phyloP scores from a whole-genome alignment of 30 jellyfish, hydroid and myxozoan genomes.

The Catostylus mosaicus region DNA sequence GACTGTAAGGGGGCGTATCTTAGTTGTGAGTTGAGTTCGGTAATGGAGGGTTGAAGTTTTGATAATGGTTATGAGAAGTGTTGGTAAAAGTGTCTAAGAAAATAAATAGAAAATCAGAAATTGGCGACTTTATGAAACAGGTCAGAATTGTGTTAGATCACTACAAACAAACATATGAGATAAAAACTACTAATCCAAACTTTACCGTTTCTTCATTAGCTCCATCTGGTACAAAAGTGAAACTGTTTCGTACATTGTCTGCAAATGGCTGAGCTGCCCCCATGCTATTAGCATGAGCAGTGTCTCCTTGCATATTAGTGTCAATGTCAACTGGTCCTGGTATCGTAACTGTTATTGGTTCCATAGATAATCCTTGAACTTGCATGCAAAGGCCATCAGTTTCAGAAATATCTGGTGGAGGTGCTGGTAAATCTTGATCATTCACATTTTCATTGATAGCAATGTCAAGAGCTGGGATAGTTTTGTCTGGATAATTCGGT shows the following conservation, averaged over 20 bases:
- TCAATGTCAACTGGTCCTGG: not conserved
- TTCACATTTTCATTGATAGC: constrained; percentile 10
- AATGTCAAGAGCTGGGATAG: not conserved
- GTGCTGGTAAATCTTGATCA: not conserved
- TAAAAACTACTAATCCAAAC: not conserved
- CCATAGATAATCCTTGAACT: not conserved
- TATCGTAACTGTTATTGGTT: constrained; percentile 9
- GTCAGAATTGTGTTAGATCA: too few relatives aligned
- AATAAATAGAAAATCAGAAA: too few relatives aligned
- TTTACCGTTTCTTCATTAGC: constrained; percentile 51
- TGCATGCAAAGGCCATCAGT: not conserved
- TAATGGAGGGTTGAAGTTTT: too few relatives aligned
- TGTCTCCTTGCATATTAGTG: not conserved
- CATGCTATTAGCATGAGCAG: not conserved
- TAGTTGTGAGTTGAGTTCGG: too few relatives aligned
- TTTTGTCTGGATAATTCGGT: constrained; percentile 36
- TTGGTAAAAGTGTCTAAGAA: too few relatives aligned
- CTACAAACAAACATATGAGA: not conserved
- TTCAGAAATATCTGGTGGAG: not conserved
- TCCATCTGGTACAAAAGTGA: constrained; percentile 54
- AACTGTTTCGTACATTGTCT: constrained; percentile 31
- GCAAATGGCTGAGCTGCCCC: constrained; percentile 10
- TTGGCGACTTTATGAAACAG: too few relatives aligned
- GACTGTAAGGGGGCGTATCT: too few relatives aligned
- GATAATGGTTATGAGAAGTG: too few relatives aligned